Evolutionary conservation across 2,888 invertebrate species (phyloP), one percentile per base, ranked within the genome.

Genomic region (Diogma glabrata): DNA sequence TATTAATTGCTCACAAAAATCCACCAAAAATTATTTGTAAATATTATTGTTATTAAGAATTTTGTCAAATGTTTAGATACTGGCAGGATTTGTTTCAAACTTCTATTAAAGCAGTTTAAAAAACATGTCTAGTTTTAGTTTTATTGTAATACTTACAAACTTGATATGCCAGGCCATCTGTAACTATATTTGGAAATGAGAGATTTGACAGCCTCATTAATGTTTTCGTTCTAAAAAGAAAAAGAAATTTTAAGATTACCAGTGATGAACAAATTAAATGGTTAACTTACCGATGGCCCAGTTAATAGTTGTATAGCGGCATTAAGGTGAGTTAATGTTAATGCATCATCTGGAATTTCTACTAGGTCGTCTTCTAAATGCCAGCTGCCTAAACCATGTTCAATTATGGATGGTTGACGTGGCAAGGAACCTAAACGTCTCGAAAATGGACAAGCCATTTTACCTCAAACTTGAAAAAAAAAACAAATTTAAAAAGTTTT

Each of bases 221-320:
- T 75, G 59, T 76, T 78, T 54, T 79, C 78, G 60, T 80, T 80
- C 78, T 79, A 70, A 60, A 69, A 64, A 61, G 26, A 30, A 43
- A 38, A 46, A 6, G 28, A 12, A 24, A 47, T 19, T 19, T 40
- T 40, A 12, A 19, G 12, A 4, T 40, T 7, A 40, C 6, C 17
- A 16, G n/a, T 38, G 16, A 16, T 16, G 16, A 16, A n/a, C n/a
- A n/a, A 38, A 38, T 5, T 38, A 38, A 9, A 20, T 38, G 45
- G 17, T 33, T 22, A 38, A 55, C 81, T 77, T 74, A 89, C 88
- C 75, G 87, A 81, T 52, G 89, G 89, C 40, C 86, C 82, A 26
- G 88, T 89, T 56, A 90, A 73, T 54, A 87, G 75, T 61, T 84
- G 80, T 58, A 90, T 79, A 30, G 89, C 89, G 62, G 86, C 82